Evolutionary conservation across 1,140 invertebrate species (phyloP), one percentile per base, ranked within the genome.

Genomic region (Euschistus heros): DNA sequence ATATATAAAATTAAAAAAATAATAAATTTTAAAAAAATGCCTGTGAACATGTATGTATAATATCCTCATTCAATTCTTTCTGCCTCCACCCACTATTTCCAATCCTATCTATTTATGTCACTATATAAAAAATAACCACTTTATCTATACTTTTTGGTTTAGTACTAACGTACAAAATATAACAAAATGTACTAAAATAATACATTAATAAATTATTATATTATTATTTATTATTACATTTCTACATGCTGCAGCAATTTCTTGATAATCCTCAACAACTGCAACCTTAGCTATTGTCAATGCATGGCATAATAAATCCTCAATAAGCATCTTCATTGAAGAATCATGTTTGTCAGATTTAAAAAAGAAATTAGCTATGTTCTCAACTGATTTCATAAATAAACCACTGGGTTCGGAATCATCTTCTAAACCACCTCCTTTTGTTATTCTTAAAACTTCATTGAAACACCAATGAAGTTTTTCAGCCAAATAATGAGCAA

Each of bases 231-330:
- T 27, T 59, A 26, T 64, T 57, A 69, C 70, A 46, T 67, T 68
- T 59, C 68, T 65, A 46, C 70, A 69, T 17, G 52, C 59, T 26
- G 64, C 63, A 27, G 68, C 63, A 10, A 71, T 71, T 61, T 68
- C 70, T 37, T 69, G 65, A 55, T 61, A 68, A 63, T 71, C 68
- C 10, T 65, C 57, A 6, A 17, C 37, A 13, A 14, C 50, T 17
- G 70, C 61, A n/a, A 71, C 52, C 42, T 68, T 68, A 8, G 70
- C 68, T 18, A 69, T 68, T 14, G 68, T 68, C 15, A 71, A 37
- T 20, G 70, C 67, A 59, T 71, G 70, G 47, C 67, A 71, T 30
- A 71, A 47, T 17, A 71, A 30, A 18, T 69, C 66, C 44, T 69
- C 66, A 37, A 69, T 54, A 30, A 63, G n/a, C 26, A 44, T 42